These are phyloP conservation scores for Nasua narica DNA, from an alignment of 2,797 vertebrate genomes.

Conservation along the genomic window DNA sequence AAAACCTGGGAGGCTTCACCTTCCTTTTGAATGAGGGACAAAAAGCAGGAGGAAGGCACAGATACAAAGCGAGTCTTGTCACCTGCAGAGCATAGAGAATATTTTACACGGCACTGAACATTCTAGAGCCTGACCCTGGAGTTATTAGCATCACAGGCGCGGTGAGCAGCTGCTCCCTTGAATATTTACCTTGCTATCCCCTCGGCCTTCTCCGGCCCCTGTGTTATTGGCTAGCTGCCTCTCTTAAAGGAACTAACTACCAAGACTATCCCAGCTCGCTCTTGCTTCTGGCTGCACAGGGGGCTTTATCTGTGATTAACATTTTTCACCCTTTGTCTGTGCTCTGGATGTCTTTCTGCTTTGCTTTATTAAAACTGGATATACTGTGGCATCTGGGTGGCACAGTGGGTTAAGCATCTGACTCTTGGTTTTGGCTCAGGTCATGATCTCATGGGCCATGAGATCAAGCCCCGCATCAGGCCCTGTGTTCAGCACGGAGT, in stretches of 20 bases:
- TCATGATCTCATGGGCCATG: neutral
- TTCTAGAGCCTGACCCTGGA: neutral
- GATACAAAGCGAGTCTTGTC: neutral
- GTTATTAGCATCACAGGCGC: neutral
- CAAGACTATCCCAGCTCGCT: neutral
- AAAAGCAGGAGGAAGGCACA: neutral
- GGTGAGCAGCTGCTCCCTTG: neutral
- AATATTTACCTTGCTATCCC: neutral
- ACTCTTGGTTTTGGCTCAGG: neutral
- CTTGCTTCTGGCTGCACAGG: neutral
- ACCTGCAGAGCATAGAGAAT: neutral
- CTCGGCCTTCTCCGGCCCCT: neutral
- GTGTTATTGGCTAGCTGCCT: constrained; percentile 20
- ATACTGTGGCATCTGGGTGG: neutral
- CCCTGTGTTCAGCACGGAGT: neutral
- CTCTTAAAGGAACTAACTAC: neutral
- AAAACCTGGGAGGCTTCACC: neutral
- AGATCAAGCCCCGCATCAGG: neutral
- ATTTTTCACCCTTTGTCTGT: neutral
- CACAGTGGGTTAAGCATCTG: neutral
- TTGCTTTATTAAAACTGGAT: constrained; percentile 18
- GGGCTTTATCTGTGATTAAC: constrained; percentile 12
- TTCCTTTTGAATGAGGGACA: neutral
- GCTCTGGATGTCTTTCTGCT: neutral
- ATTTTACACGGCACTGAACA: neutral